Conservation (phyloP, 2,113 vertebrate species). For the Chauna torquata region DNA sequence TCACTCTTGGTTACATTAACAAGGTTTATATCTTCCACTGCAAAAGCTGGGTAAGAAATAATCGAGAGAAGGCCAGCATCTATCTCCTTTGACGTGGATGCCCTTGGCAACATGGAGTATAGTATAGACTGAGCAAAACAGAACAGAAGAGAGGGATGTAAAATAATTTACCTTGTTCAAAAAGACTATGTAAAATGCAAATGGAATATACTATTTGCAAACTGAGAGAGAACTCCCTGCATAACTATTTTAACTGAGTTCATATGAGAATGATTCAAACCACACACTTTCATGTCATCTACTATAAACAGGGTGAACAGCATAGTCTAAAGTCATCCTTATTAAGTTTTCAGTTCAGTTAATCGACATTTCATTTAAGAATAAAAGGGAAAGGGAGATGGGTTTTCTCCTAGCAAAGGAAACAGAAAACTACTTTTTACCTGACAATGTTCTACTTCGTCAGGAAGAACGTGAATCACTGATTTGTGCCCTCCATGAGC, state of each 20-base stretch:
- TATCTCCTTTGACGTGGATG: conserved; percentile 97
- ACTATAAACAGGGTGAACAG: background rate
- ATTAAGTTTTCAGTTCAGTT: background rate
- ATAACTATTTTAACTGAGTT: background rate
- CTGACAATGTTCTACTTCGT: conserved; percentile 98
- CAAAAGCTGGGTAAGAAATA: conserved; percentile 97
- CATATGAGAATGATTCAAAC: background rate
- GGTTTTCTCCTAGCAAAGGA: background rate
- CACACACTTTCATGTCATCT: background rate
- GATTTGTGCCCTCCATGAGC: conserved; percentile 93
- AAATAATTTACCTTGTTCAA: background rate
- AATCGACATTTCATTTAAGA: background rate
- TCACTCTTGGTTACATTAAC: conserved; percentile 94
- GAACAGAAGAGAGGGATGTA: conserved; percentile 13
- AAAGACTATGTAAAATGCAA: background rate
- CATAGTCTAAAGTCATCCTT: background rate
- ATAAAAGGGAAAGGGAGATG: background rate
- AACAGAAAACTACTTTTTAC: conserved; percentile 70
- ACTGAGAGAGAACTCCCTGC: background rate
- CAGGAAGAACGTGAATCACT: conserved; percentile 95
- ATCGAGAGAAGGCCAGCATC: conserved; percentile 95
- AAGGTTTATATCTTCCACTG: conserved; percentile 92
- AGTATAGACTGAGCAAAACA: conserved; percentile 87
- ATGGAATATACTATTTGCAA: background rate
- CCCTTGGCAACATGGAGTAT: conserved; percentile 97